Base-by-base conservation (phyloP, 2,888 invertebrate species). In the Hedychridium roseum region DNA sequence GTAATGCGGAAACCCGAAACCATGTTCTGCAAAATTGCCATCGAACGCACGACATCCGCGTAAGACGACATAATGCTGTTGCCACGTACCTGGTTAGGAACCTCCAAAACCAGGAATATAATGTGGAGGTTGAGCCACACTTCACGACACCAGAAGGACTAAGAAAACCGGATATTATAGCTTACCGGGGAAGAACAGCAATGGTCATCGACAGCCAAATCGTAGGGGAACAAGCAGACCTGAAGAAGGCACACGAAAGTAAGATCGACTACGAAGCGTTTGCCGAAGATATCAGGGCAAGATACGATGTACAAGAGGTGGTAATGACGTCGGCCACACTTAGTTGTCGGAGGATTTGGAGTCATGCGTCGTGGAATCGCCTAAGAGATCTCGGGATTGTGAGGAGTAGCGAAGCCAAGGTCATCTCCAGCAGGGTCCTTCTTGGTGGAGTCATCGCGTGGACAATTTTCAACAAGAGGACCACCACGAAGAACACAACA, bases 21-120 rank as follows among this genome's bases (percentile, higher is more conserved):
- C 73, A 72, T 30, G 43, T 66, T 11, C 52, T 71, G 20, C 74
- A 77, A 31, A 43, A 43, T 18, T 75, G 74, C 50, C 43, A 50
- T 17, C 20, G 70, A 20, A 74, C 73, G 0, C 71, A 76, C 43
- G 68, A 65, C 51, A 66, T 63, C 2, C 52, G 71, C 2, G 54
- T 75, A 0, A 17, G 56, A 11, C 55, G 74, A 4, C 75, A 78
- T 26, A 52, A 74, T n/a, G 68, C 60, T 1, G 43, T 69, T 3
- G 46, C 46, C 3, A 36, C 54, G 2, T 49, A 48, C 11, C 40
- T 46, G 3, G 26, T 30, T 0, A 18, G 45, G 1, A 50, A 28
- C 1, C 48, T 63, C 0, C 38, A 60, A 67, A 40, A n/a, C 6
- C 28, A 17, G 2, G 20, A 20, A 1, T 16, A 40, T 6, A 4